phyloP scores from a whole-genome alignment of 2,797 vertebrate species.

The Smutsia gigantea region DNA sequence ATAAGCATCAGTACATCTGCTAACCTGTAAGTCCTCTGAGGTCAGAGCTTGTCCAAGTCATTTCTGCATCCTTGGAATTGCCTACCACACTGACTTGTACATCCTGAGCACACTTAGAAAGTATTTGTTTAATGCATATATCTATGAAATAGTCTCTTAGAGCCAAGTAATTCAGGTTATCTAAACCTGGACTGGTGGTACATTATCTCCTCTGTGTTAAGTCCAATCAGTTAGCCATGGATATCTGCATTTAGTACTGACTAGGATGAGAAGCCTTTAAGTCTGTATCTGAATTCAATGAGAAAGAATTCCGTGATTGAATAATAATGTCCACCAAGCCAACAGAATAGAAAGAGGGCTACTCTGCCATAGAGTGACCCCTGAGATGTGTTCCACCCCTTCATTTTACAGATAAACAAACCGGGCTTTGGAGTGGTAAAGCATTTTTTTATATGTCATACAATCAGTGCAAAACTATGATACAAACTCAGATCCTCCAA shows the following conservation, averaged over 20 bases:
- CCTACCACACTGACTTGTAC: not conserved
- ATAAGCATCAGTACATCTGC: not conserved
- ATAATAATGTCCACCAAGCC: not conserved
- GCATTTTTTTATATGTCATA: not conserved
- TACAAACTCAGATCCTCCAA: not conserved
- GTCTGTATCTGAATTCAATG: not conserved
- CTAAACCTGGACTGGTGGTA: not conserved
- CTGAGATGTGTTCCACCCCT: not conserved
- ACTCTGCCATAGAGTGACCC: not conserved
- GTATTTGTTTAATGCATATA: not conserved
- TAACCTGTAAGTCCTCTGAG: not conserved
- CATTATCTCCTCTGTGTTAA: not conserved
- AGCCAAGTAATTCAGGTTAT: not conserved
- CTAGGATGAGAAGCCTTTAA: not conserved
- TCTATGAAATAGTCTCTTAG: not conserved
- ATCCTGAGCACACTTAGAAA: not conserved
- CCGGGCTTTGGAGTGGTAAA: not conserved
- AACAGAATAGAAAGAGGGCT: not conserved
- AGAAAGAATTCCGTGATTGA: not conserved
- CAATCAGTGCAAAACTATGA: not conserved
- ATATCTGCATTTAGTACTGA: not conserved
- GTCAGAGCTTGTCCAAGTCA: not conserved
- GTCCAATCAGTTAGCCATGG: not conserved
- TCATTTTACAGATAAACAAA: not conserved
- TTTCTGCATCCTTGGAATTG: not conserved